Conservation (phyloP, 92 coral and sea anemone species). For the Palythoa heliodiscus region DNA sequence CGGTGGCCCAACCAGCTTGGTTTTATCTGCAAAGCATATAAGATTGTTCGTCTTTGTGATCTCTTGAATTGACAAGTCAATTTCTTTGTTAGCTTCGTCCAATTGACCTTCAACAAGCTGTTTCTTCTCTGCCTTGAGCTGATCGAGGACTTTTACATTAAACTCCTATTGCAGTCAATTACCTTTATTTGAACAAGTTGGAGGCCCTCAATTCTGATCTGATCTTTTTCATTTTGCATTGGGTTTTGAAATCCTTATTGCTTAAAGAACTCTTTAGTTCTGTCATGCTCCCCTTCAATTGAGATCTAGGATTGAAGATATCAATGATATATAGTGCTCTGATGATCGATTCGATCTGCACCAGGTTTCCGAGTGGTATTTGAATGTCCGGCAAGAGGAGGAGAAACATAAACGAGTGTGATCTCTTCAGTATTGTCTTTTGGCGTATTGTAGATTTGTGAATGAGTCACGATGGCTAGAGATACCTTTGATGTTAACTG, state of each 20-base stretch:
- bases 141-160: constrained; percentile 42
- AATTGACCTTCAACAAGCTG: constrained; percentile 37
- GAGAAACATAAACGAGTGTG: not conserved
- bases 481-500: too few species aligned
- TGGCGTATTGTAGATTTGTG: not conserved
- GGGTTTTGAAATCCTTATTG: not conserved
- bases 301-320: constrained; percentile 8
- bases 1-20: constrained; percentile 53
- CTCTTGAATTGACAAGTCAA: constrained; percentile 19
- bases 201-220: constrained; percentile 49
- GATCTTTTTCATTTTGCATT: constrained; percentile 43
- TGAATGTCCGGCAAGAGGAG: constrained; percentile 5
- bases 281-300: not conserved
- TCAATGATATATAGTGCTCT: not conserved
- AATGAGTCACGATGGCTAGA: too few species aligned
- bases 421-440: not conserved
- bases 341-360: not conserved
- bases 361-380: not conserved
- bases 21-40: constrained; percentile 53
- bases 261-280: not conserved
- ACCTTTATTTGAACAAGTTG: constrained; percentile 43
- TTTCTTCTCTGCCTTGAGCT: not conserved
- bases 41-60: constrained; percentile 46
- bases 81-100: constrained; percentile 18
- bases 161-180: constrained; percentile 54